Conservation (phyloP, 2,888 invertebrate genomes). For the Brenthis hecate region DNA sequence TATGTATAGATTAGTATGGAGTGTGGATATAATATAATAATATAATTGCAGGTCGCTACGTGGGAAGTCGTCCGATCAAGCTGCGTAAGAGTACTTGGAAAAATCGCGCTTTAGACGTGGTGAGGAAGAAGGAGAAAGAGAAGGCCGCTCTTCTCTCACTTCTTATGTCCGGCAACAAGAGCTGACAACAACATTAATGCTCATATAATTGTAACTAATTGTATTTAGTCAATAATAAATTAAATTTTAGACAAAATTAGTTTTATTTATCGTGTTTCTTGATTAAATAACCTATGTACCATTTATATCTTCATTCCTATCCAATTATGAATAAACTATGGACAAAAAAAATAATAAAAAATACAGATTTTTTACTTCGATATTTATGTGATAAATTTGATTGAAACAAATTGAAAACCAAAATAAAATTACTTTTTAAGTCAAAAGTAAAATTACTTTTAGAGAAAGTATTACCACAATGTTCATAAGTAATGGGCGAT, state of each 20-base stretch:
- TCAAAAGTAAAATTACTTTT: too few species aligned
- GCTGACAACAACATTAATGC: constrained; percentile 51
- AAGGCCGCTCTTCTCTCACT: constrained; percentile 91
- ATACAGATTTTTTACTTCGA: too few species aligned
- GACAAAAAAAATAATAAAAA: too few species aligned
- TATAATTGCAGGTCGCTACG: constrained; percentile 91
- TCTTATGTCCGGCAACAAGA: constrained; percentile 83
- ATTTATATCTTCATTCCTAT: too few species aligned
- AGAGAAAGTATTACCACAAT: too few species aligned
- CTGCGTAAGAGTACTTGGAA: constrained; percentile 98
- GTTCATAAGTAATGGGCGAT: too few species aligned
- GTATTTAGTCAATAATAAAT: constrained; percentile 4
- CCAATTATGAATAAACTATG: too few species aligned
- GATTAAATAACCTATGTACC: too few species aligned
- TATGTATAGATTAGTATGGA: too few species aligned
- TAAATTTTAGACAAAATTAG: not conserved
- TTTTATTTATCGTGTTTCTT: not conserved
- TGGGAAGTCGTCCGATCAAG: constrained; percentile 99
- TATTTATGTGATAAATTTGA: too few species aligned
- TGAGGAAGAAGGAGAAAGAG: constrained; percentile 97
- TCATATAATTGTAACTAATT: not conserved
- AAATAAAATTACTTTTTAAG: too few species aligned
- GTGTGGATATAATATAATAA: not conserved
- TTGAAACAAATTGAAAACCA: too few species aligned
- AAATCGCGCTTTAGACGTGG: constrained; percentile 94